Percentiles rank a stretch among this genome's conserved stretches.
Evolutionary conservation across 2,797 vertebrate genomes (phyloP).

Genomic region (Enteromius anoplus): DNA sequence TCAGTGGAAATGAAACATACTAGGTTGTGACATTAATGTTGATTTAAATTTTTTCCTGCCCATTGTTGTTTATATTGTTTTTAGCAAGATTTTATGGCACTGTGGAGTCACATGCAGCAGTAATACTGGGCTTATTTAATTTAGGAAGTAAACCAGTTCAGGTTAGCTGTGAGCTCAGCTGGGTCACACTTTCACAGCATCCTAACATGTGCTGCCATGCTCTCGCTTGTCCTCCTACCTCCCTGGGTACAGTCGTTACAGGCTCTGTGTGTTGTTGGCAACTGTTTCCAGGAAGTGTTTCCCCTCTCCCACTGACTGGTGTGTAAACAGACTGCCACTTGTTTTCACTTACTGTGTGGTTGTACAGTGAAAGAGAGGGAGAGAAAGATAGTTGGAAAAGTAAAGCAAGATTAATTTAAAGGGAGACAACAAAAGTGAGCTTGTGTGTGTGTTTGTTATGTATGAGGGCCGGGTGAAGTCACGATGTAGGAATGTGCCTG

Average conservation of each 20-base stretch:
- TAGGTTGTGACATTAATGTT: neutral
- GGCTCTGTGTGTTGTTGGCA: slow-evolving; percentile 75
- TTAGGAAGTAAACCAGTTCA: neutral
- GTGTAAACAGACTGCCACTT: slow-evolving; percentile 76
- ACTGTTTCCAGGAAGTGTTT: slow-evolving; percentile 83
- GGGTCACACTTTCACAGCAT: neutral
- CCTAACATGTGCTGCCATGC: neutral
- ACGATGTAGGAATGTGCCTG: slow-evolving; percentile 79
- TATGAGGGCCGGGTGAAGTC: slow-evolving; percentile 70
- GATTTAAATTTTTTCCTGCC: neutral
- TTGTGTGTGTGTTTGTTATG: slow-evolving; percentile 55
- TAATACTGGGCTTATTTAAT: neutral
- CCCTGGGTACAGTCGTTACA: slow-evolving; percentile 32
- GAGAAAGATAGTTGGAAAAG: slow-evolving; percentile 31
- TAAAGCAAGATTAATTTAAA: slow-evolving; percentile 26
- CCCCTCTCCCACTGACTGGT: slow-evolving; percentile 70
- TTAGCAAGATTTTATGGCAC: neutral
- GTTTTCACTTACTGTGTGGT: slow-evolving; percentile 74
- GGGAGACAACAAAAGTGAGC: slow-evolving; percentile 32
- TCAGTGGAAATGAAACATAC: neutral
- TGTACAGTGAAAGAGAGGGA: slow-evolving; percentile 36
- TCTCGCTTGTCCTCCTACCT: slow-evolving; percentile 38
- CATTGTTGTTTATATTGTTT: neutral
- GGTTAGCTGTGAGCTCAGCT: slow-evolving; percentile 1
- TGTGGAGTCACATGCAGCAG: neutral